Conservation (phyloP, 2,797 vertebrate species). For the Danio albolineatus region DNA sequence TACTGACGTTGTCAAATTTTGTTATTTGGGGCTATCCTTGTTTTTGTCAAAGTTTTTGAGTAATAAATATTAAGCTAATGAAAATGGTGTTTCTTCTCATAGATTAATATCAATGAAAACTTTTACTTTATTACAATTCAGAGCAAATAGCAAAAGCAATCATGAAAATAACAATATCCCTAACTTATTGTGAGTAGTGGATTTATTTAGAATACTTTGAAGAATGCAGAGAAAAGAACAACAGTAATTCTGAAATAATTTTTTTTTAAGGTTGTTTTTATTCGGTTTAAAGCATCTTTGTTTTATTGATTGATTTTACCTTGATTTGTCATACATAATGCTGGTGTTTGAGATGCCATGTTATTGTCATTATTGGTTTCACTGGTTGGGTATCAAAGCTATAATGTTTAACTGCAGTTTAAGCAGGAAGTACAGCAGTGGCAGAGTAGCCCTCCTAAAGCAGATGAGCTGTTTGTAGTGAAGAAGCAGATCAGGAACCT, state of each 20-base stretch:
- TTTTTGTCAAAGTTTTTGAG: not conserved
- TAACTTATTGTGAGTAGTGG: no score
- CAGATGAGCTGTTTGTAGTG: constrained; percentile 73
- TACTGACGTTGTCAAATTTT: constrained; percentile 1
- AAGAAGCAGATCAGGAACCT: constrained; percentile 80
- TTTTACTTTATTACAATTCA: not conserved
- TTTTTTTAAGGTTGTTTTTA: no score
- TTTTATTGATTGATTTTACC: no score
- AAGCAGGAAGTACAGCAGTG: constrained; percentile 74
- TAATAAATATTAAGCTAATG: not conserved
- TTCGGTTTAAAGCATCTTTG: no score
- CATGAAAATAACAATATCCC: no score
- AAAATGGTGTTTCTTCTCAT: not conserved
- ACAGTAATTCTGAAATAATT: no score
- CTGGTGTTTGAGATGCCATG: no score
- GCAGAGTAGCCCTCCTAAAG: constrained; percentile 70
- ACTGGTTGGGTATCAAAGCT: not conserved
- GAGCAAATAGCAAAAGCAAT: no score
- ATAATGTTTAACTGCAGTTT: constrained; percentile 69
- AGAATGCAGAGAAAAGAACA: no score
- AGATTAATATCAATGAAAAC: not conserved
- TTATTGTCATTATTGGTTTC: no score
- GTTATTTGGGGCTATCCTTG: not conserved
- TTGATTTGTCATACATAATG: no score
- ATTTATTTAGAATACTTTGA: no score